phyloP scores from a whole-genome alignment of 2,113 vertebrate genomes.

The Edolisoma coerulescens region DNA sequence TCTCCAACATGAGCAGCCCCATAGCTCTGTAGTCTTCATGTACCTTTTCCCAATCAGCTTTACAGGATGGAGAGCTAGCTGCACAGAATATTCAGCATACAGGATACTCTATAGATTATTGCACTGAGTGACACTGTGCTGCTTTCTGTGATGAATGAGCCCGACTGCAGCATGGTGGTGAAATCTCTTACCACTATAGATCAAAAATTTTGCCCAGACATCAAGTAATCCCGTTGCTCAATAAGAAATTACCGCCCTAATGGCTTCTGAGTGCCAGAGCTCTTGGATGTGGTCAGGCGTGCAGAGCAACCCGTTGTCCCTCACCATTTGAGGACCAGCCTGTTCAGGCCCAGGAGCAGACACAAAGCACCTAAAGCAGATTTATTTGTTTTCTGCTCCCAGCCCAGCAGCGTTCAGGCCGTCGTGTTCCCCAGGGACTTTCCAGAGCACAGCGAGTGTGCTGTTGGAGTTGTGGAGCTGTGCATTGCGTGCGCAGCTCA shows the following conservation, averaged over 20 bases:
- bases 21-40: background rate
- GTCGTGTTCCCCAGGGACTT: fast-evolving
- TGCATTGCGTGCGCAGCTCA: background rate
- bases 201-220: slow-evolving; percentile 22
- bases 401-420: background rate
- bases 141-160: background rate
- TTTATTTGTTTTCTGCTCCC: background rate
- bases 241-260: background rate
- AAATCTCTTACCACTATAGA: background rate
- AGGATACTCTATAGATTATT: background rate
- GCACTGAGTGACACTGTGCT: background rate
- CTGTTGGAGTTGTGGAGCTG: background rate
- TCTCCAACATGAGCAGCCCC: background rate
- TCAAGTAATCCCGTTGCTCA: background rate
- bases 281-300: background rate
- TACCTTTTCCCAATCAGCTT: background rate
- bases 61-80: background rate
- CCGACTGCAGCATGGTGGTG: background rate
- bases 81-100: background rate
- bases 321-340: background rate
- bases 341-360: background rate
- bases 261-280: slow-evolving; percentile 1
- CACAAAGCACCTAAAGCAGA: background rate
- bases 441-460: background rate
- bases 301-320: background rate